Evolutionary conservation across 2,888 invertebrate species (phyloP).

Genomic region (Pheosia tremula): DNA sequence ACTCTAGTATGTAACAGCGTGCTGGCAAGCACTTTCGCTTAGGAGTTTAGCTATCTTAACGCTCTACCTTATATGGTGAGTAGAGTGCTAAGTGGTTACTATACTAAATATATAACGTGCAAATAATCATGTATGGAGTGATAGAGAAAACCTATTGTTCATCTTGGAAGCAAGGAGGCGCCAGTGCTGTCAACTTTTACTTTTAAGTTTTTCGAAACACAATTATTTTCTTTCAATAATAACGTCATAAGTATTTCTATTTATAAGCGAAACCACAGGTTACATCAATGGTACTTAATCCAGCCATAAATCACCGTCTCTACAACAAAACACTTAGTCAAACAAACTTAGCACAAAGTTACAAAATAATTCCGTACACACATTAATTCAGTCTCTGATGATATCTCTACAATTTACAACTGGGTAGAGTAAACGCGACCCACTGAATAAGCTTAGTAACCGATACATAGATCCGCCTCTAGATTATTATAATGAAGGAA

Average conservation of each 20-base stretch:
- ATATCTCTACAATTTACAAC: slow-evolving; percentile 5
- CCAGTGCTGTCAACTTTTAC: too few relatives aligned
- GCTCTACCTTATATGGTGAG: neutral
- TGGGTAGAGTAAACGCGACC: neutral
- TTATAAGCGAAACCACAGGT: neutral
- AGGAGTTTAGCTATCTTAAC: neutral
- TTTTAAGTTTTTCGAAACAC: too few relatives aligned
- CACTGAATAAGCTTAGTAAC: slow-evolving; percentile 1
- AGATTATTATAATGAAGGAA: slow-evolving; percentile 8
- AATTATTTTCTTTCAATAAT: too few relatives aligned
- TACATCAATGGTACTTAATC: neutral
- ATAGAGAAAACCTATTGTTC: neutral
- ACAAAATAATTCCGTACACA: slow-evolving; percentile 5
- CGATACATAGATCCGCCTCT: neutral
- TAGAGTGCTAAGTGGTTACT: neutral
- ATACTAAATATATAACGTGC: neutral
- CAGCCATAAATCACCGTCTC: neutral
- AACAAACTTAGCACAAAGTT: slow-evolving; percentile 2
- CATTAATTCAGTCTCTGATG: slow-evolving; percentile 3
- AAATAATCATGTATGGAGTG: neutral
- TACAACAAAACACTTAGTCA: slow-evolving; percentile 3
- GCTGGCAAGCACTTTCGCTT: neutral
- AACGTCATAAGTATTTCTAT: too few relatives aligned
- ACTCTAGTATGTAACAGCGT: neutral
- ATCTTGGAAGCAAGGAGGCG: neutral